A percentile compares a stretch with the other conserved stretches of the same genome.
phyloP scores from a whole-genome alignment of 1,140 invertebrate genomes.

The Battus philenor region DNA sequence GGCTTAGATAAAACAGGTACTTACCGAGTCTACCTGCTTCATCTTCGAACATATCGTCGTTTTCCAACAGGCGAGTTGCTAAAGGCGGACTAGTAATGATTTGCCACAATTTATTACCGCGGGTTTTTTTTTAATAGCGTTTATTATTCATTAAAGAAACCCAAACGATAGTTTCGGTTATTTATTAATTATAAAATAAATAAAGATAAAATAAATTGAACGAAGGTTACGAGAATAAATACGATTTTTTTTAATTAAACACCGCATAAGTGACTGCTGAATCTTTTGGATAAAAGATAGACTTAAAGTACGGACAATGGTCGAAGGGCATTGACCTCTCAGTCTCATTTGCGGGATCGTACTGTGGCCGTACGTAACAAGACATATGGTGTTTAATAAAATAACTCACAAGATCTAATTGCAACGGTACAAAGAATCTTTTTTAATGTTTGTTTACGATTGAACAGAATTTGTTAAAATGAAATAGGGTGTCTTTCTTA shows the following conservation, averaged over 20 bases:
- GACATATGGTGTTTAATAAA: constrained; percentile 19
- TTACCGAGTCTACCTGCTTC: too few relatives aligned
- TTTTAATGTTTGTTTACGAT: too few relatives aligned
- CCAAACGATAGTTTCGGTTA: not conserved
- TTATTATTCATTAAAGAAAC: too few relatives aligned
- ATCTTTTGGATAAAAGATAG: constrained; percentile 18
- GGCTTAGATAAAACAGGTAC: too few relatives aligned
- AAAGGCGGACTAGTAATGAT: too few relatives aligned
- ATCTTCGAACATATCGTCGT: too few relatives aligned
- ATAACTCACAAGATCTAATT: constrained; percentile 10
- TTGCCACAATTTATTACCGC: too few relatives aligned
- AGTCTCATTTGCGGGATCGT: constrained; percentile 20
- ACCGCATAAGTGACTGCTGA: constrained; percentile 9
- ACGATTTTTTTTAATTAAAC: constrained; percentile 18
- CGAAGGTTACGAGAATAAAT: not conserved
- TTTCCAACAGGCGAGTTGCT: too few relatives aligned
- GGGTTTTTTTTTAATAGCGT: too few relatives aligned
- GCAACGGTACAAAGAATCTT: not conserved
- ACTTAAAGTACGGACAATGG: constrained; percentile 14
- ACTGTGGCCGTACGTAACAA: constrained; percentile 17
- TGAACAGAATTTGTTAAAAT: too few relatives aligned
- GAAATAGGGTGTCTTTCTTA: not conserved
- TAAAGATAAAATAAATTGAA: not conserved
- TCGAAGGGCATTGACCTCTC: constrained; percentile 17
- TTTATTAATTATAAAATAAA: not conserved